phyloP scores from a whole-genome alignment of 1,140 invertebrate species.

The Lepidurus arcticus region DNA sequence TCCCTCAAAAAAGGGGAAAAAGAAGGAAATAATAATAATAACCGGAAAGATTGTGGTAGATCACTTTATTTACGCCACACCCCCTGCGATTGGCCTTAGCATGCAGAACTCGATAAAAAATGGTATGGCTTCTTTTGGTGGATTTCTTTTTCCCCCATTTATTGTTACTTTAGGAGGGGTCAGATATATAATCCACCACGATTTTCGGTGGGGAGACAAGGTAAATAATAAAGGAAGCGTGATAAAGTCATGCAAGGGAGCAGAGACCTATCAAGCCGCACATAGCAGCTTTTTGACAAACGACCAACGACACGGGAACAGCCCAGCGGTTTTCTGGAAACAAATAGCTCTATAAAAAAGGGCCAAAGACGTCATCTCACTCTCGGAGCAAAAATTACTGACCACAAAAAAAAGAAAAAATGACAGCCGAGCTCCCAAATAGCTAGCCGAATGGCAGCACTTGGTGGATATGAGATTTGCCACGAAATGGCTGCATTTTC shows the following conservation, averaged over 20 bases:
- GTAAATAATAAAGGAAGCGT: slow-evolving; percentile 16
- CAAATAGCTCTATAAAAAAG: slow-evolving; percentile 22
- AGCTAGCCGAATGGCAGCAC: neutral
- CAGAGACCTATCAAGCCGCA: neutral
- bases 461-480: no score
- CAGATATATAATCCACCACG: slow-evolving; percentile 13
- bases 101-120: neutral
- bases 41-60: neutral
- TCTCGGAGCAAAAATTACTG: slow-evolving; percentile 10
- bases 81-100: neutral
- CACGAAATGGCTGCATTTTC: no score
- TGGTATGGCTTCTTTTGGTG: neutral
- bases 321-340: slow-evolving; percentile 6
- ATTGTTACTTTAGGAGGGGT: slow-evolving; percentile 5
- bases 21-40: neutral
- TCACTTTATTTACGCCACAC: slow-evolving; percentile 21
- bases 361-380: slow-evolving; percentile 2
- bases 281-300: slow-evolving; percentile 10
- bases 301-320: slow-evolving; percentile 17
- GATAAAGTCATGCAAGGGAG: slow-evolving; percentile 15
- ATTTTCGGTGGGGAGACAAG: neutral
- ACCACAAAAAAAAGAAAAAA: neutral
- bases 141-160: neutral
- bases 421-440: neutral
- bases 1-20: neutral